Conservation (phyloP, 2,797 vertebrate genomes). For the Pseudopleuronectes americanus region DNA sequence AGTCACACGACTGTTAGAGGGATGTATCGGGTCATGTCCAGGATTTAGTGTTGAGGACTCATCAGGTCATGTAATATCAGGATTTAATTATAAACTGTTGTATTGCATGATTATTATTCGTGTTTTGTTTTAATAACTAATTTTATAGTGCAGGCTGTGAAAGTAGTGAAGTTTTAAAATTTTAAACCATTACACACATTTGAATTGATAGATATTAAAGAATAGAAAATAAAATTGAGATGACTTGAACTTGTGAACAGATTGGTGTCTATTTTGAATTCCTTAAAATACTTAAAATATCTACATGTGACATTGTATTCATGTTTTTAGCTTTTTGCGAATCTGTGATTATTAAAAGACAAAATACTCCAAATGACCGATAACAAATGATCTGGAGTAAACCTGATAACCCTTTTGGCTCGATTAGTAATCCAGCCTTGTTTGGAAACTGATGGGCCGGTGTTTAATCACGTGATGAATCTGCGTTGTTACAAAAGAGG, state of each 20-base stretch:
- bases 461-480: not conserved
- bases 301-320: not conserved
- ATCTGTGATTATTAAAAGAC: not conserved
- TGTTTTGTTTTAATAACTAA: not conserved
- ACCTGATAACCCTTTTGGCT: not conserved
- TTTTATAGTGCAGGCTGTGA: not conserved
- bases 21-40: conserved; percentile 6
- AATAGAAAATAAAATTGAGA: not conserved
- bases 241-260: not conserved
- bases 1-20: not conserved
- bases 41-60: conserved; percentile 16
- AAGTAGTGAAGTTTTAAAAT: not conserved
- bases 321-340: not conserved
- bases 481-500: not conserved
- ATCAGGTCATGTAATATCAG: not conserved
- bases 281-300: no score
- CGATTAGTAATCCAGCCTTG: not conserved
- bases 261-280: no score
- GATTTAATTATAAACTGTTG: not conserved
- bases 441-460: not conserved
- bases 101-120: not conserved
- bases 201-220: not conserved
- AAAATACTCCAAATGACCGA: not conserved
- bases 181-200: not conserved
- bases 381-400: not conserved